Conservation (phyloP, 2,888 invertebrate genomes). For the Scrobipalpa atriplicella region DNA sequence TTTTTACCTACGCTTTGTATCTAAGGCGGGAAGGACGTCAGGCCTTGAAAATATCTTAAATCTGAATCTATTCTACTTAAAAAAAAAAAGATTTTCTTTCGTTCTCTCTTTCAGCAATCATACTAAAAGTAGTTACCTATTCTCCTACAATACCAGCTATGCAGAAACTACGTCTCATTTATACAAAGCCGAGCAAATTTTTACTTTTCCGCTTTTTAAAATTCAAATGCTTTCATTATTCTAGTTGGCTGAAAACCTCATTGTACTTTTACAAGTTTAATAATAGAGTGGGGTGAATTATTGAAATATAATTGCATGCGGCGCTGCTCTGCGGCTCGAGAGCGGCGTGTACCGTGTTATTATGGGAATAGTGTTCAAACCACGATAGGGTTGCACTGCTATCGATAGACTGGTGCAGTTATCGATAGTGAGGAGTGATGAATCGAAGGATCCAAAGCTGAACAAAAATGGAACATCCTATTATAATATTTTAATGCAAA, state of each 20-base stretch:
- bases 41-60: too few relatives aligned
- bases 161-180: background rate
- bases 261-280: constrained; percentile 32
- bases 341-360: constrained; percentile 58
- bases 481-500: too few relatives aligned
- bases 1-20: too few relatives aligned
- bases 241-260: constrained; percentile 22
- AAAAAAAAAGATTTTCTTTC: background rate
- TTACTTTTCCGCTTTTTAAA: constrained; percentile 10
- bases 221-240: constrained; percentile 10
- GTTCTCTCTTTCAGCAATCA: background rate
- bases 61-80: background rate
- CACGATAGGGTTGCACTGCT: constrained; percentile 37
- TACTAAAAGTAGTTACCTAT: background rate
- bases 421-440: too few relatives aligned
- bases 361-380: constrained; percentile 70
- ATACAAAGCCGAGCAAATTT: constrained; percentile 5
- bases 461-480: too few relatives aligned
- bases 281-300: constrained; percentile 57
- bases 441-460: too few relatives aligned
- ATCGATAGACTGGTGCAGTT: background rate
- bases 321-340: constrained; percentile 37
- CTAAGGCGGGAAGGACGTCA: too few relatives aligned
- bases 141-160: background rate
- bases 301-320: constrained; percentile 70